Base-by-base conservation (phyloP, 2,888 invertebrate species). In the Drosophila subsilvestris region DNA sequence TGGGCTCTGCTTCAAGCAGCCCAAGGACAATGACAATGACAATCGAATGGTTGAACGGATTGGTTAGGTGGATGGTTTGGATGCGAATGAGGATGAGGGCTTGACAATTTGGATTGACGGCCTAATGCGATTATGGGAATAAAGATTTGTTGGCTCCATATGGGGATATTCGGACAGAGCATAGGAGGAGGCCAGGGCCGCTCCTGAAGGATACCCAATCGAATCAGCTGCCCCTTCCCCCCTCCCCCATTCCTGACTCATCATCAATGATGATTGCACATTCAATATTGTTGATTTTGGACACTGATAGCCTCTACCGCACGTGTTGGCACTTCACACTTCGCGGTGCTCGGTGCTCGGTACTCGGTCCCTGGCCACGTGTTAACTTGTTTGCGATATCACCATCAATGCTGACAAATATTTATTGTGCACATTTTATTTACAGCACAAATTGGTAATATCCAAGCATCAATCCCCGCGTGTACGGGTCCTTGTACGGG, bases 291-390 rank as follows among this genome's bases (percentile, higher is more conserved):
- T 86, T 85, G 86, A 86, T 87, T 80, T 76, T 86, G 63, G 75
- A 77, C 83, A 85, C 75, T 74, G 80, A 89, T 90, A 86, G 63
- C n/a, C 32, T 57, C n/a, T 51, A 7, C 48, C 61, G 77, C 90
- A 90, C 90, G 90, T 89, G 90, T 90, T 90, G 3, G 22, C 22
- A 22, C 22, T 22, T 22, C 88, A 88, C 90, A 90, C 90, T 90
- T 88, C 76, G 69, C 50, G 70, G 49, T 62, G 32, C 45, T 79
- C 63, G 74, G 12, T 32, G 4, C 32, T 12, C 48, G 68, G 50
- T 62, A 32, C 47, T 79, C 66, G 73, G 74, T 76, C 73, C 57
- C 29, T 6, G 49, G 79, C 54, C 88, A 88, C 88, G 86, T 88
- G 88, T 59, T 56, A 58, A 73, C 71, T 66, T 72, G 48, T 82